These are phyloP conservation scores for Hystrix brachyura DNA, from an alignment of 2,113 vertebrate species.

Conservation along the genomic window DNA sequence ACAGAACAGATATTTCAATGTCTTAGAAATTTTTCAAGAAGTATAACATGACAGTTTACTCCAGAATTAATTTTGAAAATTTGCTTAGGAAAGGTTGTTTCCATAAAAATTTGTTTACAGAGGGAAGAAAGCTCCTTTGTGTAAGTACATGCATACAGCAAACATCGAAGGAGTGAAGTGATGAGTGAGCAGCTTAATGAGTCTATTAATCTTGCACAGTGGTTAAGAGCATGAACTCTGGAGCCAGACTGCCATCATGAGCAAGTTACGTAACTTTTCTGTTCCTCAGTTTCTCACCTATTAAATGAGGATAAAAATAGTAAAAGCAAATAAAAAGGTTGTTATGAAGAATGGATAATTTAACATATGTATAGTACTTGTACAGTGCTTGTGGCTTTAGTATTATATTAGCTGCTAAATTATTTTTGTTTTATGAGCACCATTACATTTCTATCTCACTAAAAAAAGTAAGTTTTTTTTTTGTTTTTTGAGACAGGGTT, in stretches of 20 bases:
- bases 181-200: not conserved
- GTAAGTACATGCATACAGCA: not conserved
- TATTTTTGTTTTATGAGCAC: constrained; percentile 11
- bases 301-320: not conserved
- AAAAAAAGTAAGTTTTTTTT: not conserved
- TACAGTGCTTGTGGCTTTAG: not conserved
- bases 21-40: not conserved
- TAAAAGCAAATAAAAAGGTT: not conserved
- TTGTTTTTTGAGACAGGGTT: no score
- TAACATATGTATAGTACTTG: not conserved
- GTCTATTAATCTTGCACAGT: not conserved
- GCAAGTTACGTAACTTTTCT: not conserved
- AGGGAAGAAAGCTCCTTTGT: not conserved
- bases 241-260: not conserved
- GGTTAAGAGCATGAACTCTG: not conserved
- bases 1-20: not conserved
- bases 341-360: not conserved
- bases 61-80: not conserved
- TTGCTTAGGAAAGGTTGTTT: not conserved
- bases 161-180: not conserved
- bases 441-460: not conserved
- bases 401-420: not conserved
- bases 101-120: not conserved
- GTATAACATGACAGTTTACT: not conserved
- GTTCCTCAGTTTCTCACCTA: not conserved